Evolutionary conservation across 37 sponge, comb jelly and placozoan species (phyloP), one percentile per base, ranked within the genome.

Genomic region (Eunapius fragilis): DNA sequence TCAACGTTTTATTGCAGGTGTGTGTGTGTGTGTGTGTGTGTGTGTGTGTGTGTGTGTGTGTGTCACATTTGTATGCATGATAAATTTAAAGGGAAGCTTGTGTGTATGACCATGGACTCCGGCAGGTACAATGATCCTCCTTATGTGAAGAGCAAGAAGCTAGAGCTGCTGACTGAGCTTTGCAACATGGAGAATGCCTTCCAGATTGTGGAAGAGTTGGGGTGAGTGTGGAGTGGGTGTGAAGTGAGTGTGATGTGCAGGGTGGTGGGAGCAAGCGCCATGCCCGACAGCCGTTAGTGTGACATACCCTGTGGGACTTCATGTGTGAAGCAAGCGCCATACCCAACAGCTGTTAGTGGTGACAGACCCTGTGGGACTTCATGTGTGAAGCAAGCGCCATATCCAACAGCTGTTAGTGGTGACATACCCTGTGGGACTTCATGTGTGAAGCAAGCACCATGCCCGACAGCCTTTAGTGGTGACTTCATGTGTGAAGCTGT

Each of bases 131-230:
- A 92, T 58, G 98, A 98, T 33, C 96, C 98, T 34, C 91, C 89
- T 17, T 98, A 98, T 78, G 80, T 98, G 69, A 98, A 98, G 85
- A 75, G 89, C 45, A 93, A 96, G 93, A 96, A 96, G 78, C 69
- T 98, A 11, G 96, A 98, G 47, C 72, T 98, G 31, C 87, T 98
- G 70, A 91, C 90, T 7, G 91, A 93, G 45, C 80, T 98, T 37
- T 79, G 92, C 27, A 80, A 69, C 37, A 75, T 71, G 12, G 70
- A 50, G 33, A 98, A 96, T 83, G 92, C 91, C 25, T 78, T 85
- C 24, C 73, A 81, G 35, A 92, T 98, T 68, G 85, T 98, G 35
- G 83, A 96, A 23, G 98, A 98, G 77, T 68, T 96, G 41, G 88
- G 97, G 97, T 96, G 17, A 85, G 93, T 83, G 14, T 25, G 12